Evolutionary conservation across 2,888 invertebrate genomes (phyloP).

Genomic region (Cryptophagus acutangulus): DNA sequence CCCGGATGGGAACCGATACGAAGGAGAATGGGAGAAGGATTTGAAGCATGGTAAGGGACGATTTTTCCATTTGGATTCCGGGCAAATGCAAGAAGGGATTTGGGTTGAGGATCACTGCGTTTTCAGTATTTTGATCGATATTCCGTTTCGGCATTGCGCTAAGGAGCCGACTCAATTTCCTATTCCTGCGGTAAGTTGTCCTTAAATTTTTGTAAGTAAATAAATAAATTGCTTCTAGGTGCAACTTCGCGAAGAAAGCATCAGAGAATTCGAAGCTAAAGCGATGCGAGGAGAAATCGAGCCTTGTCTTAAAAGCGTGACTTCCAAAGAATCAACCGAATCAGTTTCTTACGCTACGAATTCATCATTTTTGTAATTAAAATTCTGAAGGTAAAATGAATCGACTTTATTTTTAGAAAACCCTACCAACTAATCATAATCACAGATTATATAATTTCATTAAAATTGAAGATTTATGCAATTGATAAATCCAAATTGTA

Average conservation of each 20-base stretch:
- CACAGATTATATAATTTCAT: too few relatives aligned
- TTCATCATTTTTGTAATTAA: too few relatives aligned
- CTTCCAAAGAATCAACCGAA: too few relatives aligned
- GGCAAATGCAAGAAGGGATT: slow-evolving; percentile 62
- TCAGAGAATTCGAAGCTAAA: not conserved
- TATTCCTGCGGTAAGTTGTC: slow-evolving; percentile 22
- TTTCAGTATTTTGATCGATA: slow-evolving; percentile 55
- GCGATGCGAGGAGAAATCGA: not conserved
- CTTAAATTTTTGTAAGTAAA: not conserved
- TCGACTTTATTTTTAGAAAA: too few relatives aligned
- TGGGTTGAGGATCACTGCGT: slow-evolving; percentile 57
- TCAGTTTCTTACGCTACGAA: too few relatives aligned
- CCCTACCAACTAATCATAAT: too few relatives aligned
- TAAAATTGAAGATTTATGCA: too few relatives aligned
- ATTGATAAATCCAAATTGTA: too few relatives aligned
- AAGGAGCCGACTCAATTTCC: slow-evolving; percentile 24
- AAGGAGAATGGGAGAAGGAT: slow-evolving; percentile 58
- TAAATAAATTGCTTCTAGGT: not conserved
- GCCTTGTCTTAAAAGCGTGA: not conserved
- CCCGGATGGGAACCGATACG: slow-evolving; percentile 60
- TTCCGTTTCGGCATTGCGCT: slow-evolving; percentile 52
- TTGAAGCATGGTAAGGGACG: slow-evolving; percentile 59
- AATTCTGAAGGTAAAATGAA: too few relatives aligned
- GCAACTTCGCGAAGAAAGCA: not conserved
- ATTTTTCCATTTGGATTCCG: slow-evolving; percentile 59